Percentiles rank a stretch among this genome's conserved stretches.
Evolutionary conservation across 2,113 vertebrate genomes (phyloP).

Genomic region (Orycteropus afer): DNA sequence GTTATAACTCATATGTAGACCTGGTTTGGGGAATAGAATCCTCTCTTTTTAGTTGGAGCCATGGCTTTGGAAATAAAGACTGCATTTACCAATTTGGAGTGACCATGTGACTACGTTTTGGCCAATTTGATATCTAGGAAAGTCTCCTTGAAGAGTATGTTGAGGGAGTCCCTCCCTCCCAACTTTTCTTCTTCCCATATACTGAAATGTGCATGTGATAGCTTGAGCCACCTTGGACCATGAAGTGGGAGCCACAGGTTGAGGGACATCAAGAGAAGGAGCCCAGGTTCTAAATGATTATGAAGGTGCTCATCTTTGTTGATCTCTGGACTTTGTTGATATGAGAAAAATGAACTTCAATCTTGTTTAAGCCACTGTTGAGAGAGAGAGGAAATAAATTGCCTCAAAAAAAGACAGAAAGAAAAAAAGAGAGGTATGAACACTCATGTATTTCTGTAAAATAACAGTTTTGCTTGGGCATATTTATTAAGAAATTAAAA

Average conservation of each 20-base stretch:
- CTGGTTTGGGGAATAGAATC: not conserved
- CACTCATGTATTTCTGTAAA: not conserved
- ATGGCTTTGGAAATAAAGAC: not conserved
- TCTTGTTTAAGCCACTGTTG: no score
- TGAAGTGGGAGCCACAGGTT: no score
- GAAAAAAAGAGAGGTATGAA: not conserved
- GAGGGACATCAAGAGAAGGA: no score
- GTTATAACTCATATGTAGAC: not conserved
- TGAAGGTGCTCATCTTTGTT: no score
- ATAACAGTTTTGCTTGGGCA: not conserved
- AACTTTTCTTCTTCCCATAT: no score
- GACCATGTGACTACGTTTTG: not conserved
- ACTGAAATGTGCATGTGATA: no score
- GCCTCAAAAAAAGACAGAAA: not conserved
- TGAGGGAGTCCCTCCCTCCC: no score
- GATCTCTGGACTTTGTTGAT: no score
- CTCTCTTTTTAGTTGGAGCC: not conserved
- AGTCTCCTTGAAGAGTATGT: not conserved
- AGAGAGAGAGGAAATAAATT: not conserved
- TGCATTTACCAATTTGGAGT: not conserved
- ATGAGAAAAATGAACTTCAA: no score
- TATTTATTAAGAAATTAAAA: not conserved
- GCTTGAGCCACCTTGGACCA: no score
- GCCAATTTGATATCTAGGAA: not conserved
- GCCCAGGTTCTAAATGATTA: no score